A percentile compares a stretch with the other conserved stretches of the same genome.
These are phyloP conservation scores for Ernsta delagoae DNA, from an alignment of 2,888 invertebrate species.

Conservation along the genomic window DNA sequence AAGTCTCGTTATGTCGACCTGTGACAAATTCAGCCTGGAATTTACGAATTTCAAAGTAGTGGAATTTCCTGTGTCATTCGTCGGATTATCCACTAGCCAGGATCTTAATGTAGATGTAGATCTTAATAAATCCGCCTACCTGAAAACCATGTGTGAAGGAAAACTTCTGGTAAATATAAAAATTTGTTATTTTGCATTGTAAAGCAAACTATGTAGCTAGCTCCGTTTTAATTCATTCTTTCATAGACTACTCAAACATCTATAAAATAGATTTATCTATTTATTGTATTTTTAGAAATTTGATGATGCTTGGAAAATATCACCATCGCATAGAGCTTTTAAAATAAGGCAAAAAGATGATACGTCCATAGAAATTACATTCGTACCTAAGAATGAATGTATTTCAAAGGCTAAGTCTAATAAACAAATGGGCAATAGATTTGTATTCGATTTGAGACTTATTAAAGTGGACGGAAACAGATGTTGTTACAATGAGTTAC, in stretches of 20 bases:
- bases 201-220: no score
- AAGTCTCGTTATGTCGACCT: conserved; percentile 47
- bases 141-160: conserved; percentile 68
- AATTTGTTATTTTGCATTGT: no score
- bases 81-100: conserved; percentile 62
- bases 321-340: conserved; percentile 76
- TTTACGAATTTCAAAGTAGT: conserved; percentile 68
- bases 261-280: not conserved
- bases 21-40: conserved; percentile 60
- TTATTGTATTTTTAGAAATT: conserved; percentile 58
- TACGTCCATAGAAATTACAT: conserved; percentile 60
- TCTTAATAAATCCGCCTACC: conserved; percentile 62
- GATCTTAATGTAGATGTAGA: conserved; percentile 63
- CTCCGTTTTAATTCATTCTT: not conserved
- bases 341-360: conserved; percentile 53
- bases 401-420: conserved; percentile 63
- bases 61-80: conserved; percentile 72
- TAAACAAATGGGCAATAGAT: conserved; percentile 60
- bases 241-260: not conserved
- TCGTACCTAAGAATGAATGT: conserved; percentile 69
- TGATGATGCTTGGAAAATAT: conserved; percentile 70
- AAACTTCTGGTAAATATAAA: conserved; percentile 58
- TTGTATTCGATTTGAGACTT: conserved; percentile 71
- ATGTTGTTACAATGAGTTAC: conserved; percentile 69
- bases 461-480: conserved; percentile 64